Conservation (phyloP, 2,888 invertebrate genomes). For the Lasioglossum leucozonium region DNA sequence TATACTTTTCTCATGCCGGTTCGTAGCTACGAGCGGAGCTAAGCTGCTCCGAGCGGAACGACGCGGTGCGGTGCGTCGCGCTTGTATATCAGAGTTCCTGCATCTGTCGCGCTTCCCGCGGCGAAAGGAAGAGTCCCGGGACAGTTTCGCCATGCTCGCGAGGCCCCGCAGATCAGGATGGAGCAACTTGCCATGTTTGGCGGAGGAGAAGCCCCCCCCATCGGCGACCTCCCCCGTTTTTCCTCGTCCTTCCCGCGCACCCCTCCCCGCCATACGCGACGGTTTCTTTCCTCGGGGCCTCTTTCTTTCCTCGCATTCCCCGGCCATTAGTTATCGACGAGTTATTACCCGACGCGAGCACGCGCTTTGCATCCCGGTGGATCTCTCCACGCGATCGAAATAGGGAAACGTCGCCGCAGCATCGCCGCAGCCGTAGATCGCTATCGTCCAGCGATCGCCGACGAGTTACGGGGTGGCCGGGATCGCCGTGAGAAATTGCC, state of each 20-base stretch:
- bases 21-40: too few relatives aligned
- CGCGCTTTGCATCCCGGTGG: constrained; percentile 41
- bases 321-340: constrained; percentile 71
- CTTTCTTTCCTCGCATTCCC: constrained; percentile 30
- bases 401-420: constrained; percentile 24
- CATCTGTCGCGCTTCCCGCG: constrained; percentile 61
- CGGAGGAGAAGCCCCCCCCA: constrained; percentile 40
- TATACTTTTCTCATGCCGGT: too few relatives aligned
- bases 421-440: constrained; percentile 17
- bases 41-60: neutral
- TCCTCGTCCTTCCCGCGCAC: too few relatives aligned
- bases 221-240: constrained; percentile 27
- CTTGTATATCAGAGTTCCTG: constrained; percentile 63
- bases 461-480: constrained; percentile 4
- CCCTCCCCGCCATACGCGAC: neutral
- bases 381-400: constrained; percentile 52
- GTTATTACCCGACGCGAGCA: constrained; percentile 67
- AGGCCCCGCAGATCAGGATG: constrained; percentile 52
- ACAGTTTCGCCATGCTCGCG: constrained; percentile 46
- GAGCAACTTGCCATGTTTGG: constrained; percentile 71
- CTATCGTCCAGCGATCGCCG: constrained; percentile 16
- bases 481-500: neutral
- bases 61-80: constrained; percentile 10
- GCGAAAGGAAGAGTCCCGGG: constrained; percentile 39
- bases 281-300: constrained; percentile 4